These are phyloP conservation scores for Forbesichthys agassizii DNA, from an alignment of 2,113 vertebrate species.

Conservation along the genomic window DNA sequence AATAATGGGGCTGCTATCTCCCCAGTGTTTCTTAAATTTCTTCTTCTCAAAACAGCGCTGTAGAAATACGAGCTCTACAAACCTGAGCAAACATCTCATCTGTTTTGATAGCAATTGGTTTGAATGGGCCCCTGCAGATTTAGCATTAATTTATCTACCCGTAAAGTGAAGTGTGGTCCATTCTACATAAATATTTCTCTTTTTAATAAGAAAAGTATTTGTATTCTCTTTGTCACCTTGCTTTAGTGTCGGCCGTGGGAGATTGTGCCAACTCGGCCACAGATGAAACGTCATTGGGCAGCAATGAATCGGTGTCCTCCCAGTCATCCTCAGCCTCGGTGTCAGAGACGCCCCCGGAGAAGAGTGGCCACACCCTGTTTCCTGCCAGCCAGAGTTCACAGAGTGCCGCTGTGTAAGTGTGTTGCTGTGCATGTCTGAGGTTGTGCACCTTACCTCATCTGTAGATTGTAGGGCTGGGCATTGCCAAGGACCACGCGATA, in stretches of 20 bases:
- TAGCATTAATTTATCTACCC: conserved; percentile 29
- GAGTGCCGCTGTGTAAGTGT: conserved; percentile 73
- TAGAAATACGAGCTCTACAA: conserved; percentile 44
- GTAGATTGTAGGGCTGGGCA: no score
- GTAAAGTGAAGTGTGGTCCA: conserved; percentile 13
- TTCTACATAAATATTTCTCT: neutral
- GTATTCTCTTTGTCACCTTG: neutral
- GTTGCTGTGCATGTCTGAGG: neutral
- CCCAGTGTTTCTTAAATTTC: conserved; percentile 28
- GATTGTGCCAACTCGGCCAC: conserved; percentile 71
- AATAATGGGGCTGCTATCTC: conserved; percentile 44
- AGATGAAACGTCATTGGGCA: conserved; percentile 86
- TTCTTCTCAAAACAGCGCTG: conserved; percentile 28
- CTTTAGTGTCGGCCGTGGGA: conserved; percentile 47
- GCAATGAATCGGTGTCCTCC: conserved; percentile 90
- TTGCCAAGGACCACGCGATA: no score
- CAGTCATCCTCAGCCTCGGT: conserved; percentile 83
- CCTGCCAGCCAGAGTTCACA: conserved; percentile 61
- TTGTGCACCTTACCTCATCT: neutral
- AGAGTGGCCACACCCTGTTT: conserved; percentile 74
- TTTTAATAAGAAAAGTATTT: neutral
- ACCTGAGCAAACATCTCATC: conserved; percentile 35
- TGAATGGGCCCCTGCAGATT: conserved; percentile 32
- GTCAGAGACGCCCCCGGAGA: conserved; percentile 73
- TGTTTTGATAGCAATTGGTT: conserved; percentile 57